Percentiles rank a stretch among this genome's conserved stretches.
Conservation (phyloP, 2,113 vertebrate genomes). For the Syngnathus typhle region DNA sequence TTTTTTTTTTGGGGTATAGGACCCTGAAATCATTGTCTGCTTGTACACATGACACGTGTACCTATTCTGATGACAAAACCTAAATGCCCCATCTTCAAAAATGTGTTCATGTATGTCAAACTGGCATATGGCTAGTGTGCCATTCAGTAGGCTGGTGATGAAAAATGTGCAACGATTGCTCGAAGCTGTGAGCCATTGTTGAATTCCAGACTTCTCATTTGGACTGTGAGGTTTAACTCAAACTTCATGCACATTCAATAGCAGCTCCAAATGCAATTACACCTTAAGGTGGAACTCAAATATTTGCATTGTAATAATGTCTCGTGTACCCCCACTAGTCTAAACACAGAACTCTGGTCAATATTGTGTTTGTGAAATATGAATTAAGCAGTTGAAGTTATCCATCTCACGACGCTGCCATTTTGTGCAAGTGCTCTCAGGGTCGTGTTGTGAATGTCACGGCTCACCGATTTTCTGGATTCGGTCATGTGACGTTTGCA, state of each 20-base stretch:
- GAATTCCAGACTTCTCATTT: not conserved
- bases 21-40: slow-evolving; percentile 63
- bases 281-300: not conserved
- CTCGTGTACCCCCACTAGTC: too few relatives aligned
- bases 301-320: too few relatives aligned
- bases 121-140: slow-evolving; percentile 23
- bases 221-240: not conserved
- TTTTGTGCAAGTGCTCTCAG: too few relatives aligned
- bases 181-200: slow-evolving; percentile 11
- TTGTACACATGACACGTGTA: slow-evolving; percentile 45
- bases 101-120: slow-evolving; percentile 41
- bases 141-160: slow-evolving; percentile 21
- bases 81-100: slow-evolving; percentile 38
- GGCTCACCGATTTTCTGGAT: too few relatives aligned
- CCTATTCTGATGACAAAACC: slow-evolving; percentile 42
- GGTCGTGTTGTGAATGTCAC: too few relatives aligned
- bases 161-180: slow-evolving; percentile 3
- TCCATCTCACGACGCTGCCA: too few relatives aligned
- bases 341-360: too few relatives aligned
- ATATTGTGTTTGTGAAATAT: too few relatives aligned
- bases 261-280: not conserved
- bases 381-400: too few relatives aligned
- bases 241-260: not conserved
- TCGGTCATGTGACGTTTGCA: too few relatives aligned
- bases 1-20: slow-evolving; percentile 48